phyloP scores from a whole-genome alignment of 2,888 invertebrate genomes.

The Epiblema foenella region DNA sequence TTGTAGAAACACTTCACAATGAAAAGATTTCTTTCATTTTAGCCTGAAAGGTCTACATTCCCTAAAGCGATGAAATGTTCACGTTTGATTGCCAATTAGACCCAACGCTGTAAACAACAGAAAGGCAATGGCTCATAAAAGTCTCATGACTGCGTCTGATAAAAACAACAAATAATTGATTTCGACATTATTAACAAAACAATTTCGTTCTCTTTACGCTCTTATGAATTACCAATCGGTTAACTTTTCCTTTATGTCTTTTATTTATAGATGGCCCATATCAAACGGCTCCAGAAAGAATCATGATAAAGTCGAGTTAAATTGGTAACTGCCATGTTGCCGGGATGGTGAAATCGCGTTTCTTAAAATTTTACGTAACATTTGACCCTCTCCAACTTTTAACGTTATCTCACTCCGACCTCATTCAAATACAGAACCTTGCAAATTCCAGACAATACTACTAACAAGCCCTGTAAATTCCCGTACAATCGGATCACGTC shows the following conservation, averaged over 20 bases:
- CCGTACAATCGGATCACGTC: constrained; percentile 8
- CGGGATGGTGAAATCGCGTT: background rate
- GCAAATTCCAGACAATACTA: constrained; percentile 14
- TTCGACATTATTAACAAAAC: constrained; percentile 13
- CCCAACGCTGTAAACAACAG: constrained; percentile 31
- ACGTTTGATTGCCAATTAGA: constrained; percentile 40
- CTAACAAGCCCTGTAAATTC: constrained; percentile 20
- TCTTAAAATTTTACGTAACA: background rate
- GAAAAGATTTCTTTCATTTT: constrained; percentile 5
- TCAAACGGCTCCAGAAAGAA: background rate
- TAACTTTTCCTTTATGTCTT: background rate
- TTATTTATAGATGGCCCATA: background rate
- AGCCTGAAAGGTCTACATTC: constrained; percentile 17
- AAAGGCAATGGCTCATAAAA: constrained; percentile 28
- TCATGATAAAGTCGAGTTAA: background rate
- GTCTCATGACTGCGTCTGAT: constrained; percentile 27
- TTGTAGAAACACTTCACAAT: background rate
- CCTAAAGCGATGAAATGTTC: constrained; percentile 33
- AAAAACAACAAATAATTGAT: constrained; percentile 34
- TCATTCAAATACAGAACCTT: constrained; percentile 18
- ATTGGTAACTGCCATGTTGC: background rate
- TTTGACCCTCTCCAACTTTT: background rate
- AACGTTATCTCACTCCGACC: background rate
- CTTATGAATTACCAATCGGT: background rate
- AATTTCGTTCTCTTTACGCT: background rate